phyloP scores from a whole-genome alignment of 2,888 invertebrate genomes.

The Apodemia hepburni region DNA sequence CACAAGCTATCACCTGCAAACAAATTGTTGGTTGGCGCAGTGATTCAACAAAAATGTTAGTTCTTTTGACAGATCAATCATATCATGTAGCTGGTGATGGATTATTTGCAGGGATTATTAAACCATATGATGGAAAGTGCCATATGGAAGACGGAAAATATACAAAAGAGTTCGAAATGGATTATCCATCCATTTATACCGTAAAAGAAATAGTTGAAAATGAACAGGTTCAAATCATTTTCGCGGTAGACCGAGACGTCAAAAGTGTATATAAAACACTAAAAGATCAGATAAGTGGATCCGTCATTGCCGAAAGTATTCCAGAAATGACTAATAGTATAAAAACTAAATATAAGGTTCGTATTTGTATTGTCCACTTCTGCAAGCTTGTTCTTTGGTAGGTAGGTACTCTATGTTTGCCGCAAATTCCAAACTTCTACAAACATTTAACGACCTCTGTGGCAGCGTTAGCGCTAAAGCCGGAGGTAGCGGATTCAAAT shows the following conservation, averaged over 20 bases:
- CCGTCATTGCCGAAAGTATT: slow-evolving; percentile 25
- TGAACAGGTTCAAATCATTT: slow-evolving; percentile 45
- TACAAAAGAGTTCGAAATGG: slow-evolving; percentile 78
- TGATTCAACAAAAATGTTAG: slow-evolving; percentile 86
- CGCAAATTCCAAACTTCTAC: too few species aligned
- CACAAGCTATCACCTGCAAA: slow-evolving; percentile 85
- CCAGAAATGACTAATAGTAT: not conserved
- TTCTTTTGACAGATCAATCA: slow-evolving; percentile 88
- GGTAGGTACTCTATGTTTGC: too few species aligned
- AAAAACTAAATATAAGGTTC: too few species aligned
- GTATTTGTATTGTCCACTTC: too few species aligned
- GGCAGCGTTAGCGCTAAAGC: too few species aligned
- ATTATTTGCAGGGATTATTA: slow-evolving; percentile 80
- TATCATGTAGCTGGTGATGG: slow-evolving; percentile 92
- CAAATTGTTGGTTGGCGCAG: slow-evolving; percentile 88
- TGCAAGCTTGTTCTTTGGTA: too few species aligned
- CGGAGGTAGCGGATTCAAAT: too few species aligned
- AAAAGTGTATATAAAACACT: slow-evolving; percentile 38
- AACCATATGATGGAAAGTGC: slow-evolving; percentile 87
- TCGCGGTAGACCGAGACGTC: slow-evolving; percentile 35
- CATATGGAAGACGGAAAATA: slow-evolving; percentile 79
- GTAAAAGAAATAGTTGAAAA: slow-evolving; percentile 69
- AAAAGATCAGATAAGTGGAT: slow-evolving; percentile 39
- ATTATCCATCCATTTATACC: slow-evolving; percentile 90
- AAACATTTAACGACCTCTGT: too few species aligned